Percentiles rank a stretch among this genome's conserved stretches.
Evolutionary conservation across 2,888 invertebrate species (phyloP).

Genomic region (Oeneis ivallda): DNA sequence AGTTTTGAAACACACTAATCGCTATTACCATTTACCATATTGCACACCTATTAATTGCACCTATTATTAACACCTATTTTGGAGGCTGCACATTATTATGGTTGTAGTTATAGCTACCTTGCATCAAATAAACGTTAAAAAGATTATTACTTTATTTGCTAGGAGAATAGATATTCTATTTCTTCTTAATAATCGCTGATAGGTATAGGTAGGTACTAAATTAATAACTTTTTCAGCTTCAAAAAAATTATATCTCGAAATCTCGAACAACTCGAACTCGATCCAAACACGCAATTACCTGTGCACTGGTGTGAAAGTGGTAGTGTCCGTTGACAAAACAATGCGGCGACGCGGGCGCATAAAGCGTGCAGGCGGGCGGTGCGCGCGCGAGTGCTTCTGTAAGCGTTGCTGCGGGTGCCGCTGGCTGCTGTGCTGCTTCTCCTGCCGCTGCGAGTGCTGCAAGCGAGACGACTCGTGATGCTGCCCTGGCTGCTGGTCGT

Average conservation of each 20-base stretch:
- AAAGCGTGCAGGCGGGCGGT: conserved; percentile 42
- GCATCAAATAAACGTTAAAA: no score
- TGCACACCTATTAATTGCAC: no score
- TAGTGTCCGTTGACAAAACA: background rate
- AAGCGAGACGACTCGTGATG: conserved; percentile 35
- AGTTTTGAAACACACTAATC: no score
- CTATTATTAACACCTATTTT: no score
- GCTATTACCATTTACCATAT: no score
- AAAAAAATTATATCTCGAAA: conserved; percentile 10
- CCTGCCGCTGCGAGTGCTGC: conserved; percentile 49
- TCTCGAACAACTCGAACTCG: background rate
- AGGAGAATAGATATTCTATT: no score
- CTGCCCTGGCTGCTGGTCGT: background rate
- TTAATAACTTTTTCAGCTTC: background rate
- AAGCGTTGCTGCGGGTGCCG: conserved; percentile 49
- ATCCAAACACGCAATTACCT: background rate
- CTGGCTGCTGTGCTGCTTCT: conserved; percentile 54
- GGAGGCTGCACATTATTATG: no score
- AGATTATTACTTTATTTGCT: no score
- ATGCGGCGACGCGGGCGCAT: conserved; percentile 50
- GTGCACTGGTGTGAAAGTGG: conserved; percentile 36
- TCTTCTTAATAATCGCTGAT: no score
- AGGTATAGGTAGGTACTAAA: no score
- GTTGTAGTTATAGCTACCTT: no score
- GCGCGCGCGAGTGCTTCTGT: conserved; percentile 58